Base-by-base conservation (phyloP, 2,797 vertebrate genomes). In the Paguma larvata region DNA sequence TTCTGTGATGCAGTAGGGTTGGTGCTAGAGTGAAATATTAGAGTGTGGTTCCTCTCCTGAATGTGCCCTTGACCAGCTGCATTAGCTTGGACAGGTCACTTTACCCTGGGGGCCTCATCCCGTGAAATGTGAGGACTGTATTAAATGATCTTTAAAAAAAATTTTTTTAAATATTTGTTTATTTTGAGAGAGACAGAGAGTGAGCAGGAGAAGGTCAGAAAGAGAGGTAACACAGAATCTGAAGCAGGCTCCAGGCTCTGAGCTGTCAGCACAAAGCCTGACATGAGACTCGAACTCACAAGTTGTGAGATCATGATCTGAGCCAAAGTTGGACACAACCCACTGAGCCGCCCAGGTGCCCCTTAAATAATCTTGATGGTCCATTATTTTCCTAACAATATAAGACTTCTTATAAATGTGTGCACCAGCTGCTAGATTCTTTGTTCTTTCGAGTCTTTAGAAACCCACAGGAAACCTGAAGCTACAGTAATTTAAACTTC, bases 391-490 rank as follows among this genome's bases (percentile, higher is more conserved):
- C 44, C 41, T 41, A 48, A 25, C 4, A 86, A 6, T 53, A 23
- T 48, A 34, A 85, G 14, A 32, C 25, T 75, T 53, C 18, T 19
- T 63, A 63, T 23, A 38, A 91, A 48, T 94, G 12, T 72, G 4
- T 32, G 38, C 72, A 3, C n/a, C 53, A 83, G 14, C 30, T 65
- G 10, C n/a, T 53, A 44, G 30, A n/a, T 46, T 62, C 30, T 92
- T 77, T 21, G 72, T 77, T 80, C 23, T 80, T 88, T 67, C 12
- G 11, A 59, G 46, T 6, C 16, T 90, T 80, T 80, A 19, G 84
- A 84, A 75, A 93, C 46, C 21, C 14, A 15, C 38, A 59, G 65
- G 21, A 87, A 91, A 19, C 27, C 18, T 68, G 56, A 93, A 80
- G 18, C 48, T 75, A 34, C 14, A 44, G 46, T 21, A 48, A 46